Evolutionary conservation across 1,140 invertebrate species (phyloP).

Genomic region (Sitophilus oryzae): DNA sequence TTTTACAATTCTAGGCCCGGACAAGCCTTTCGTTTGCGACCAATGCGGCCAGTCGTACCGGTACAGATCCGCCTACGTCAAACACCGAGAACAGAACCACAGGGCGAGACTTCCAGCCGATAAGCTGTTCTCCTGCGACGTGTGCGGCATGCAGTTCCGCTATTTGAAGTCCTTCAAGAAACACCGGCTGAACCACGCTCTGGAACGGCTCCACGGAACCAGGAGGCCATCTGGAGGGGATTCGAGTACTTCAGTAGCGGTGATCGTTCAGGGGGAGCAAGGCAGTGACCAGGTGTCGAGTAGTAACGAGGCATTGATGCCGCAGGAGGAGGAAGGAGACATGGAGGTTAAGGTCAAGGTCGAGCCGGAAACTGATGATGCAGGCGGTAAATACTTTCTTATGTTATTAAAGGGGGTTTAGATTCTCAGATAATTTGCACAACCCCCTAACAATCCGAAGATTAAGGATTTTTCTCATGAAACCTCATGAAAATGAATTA

Average conservation of each 20-base stretch:
- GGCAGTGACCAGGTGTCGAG: conserved; percentile 42
- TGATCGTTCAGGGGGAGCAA: background rate
- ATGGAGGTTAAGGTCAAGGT: conserved; percentile 30
- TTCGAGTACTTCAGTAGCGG: background rate
- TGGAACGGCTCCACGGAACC: conserved; percentile 70
- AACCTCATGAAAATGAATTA: too few species aligned
- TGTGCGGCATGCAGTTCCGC: conserved; percentile 83
- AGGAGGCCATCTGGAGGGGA: conserved; percentile 29
- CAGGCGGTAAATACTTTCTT: conserved; percentile 12
- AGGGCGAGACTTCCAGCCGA: conserved; percentile 76
- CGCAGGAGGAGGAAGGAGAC: conserved; percentile 28
- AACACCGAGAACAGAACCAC: conserved; percentile 84
- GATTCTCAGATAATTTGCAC: too few species aligned
- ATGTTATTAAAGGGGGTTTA: too few species aligned
- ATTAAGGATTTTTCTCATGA: too few species aligned
- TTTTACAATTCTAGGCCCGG: conserved; percentile 42
- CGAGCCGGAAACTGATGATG: conserved; percentile 27
- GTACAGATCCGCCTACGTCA: conserved; percentile 80
- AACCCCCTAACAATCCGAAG: too few species aligned
- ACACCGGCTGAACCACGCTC: conserved; percentile 77
- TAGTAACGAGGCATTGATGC: conserved; percentile 38
- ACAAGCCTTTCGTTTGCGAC: conserved; percentile 87
- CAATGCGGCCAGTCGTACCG: conserved; percentile 85
- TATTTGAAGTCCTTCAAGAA: conserved; percentile 81
- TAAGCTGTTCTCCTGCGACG: conserved; percentile 82